Conservation (phyloP, 1,140 invertebrate species). For the Eueides isabella region DNA sequence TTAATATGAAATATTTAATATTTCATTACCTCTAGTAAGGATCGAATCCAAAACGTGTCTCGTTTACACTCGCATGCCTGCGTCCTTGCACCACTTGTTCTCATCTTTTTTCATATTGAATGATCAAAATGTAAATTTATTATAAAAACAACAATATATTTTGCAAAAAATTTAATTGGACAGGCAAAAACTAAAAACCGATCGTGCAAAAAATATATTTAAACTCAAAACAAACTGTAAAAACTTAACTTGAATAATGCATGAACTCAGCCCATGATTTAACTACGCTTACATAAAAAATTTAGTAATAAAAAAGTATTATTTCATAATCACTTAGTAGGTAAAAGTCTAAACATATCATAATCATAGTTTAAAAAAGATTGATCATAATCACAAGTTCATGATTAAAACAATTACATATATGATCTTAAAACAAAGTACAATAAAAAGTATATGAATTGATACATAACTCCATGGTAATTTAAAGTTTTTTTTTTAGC, state of each 20-base stretch:
- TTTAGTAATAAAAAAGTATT: slow-evolving; percentile 30
- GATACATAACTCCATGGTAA: slow-evolving; percentile 65
- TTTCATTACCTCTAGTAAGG: too few relatives aligned
- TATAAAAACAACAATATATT: slow-evolving; percentile 29
- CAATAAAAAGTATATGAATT: slow-evolving; percentile 53
- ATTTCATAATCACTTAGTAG: slow-evolving; percentile 63
- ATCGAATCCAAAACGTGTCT: too few relatives aligned
- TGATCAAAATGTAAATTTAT: not conserved
- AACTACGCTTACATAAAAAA: slow-evolving; percentile 30
- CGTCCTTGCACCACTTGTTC: too few relatives aligned
- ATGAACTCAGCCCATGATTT: slow-evolving; percentile 47
- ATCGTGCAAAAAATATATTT: slow-evolving; percentile 55
- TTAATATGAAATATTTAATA: too few relatives aligned
- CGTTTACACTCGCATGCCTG: too few relatives aligned
- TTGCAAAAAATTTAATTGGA: slow-evolving; percentile 61
- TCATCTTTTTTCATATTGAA: too few relatives aligned
- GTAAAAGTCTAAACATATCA: slow-evolving; percentile 54
- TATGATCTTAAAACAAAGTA: slow-evolving; percentile 50
- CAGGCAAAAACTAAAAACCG: slow-evolving; percentile 64
- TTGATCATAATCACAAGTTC: slow-evolving; percentile 72
- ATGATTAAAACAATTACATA: slow-evolving; percentile 75
- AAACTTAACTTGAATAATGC: slow-evolving; percentile 43
- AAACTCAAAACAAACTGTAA: slow-evolving; percentile 51
- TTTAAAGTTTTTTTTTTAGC: not conserved
- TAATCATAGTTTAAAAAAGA: slow-evolving; percentile 75